Base-by-base conservation (phyloP, 2,113 vertebrate species). In the Poecile atricapillus region DNA sequence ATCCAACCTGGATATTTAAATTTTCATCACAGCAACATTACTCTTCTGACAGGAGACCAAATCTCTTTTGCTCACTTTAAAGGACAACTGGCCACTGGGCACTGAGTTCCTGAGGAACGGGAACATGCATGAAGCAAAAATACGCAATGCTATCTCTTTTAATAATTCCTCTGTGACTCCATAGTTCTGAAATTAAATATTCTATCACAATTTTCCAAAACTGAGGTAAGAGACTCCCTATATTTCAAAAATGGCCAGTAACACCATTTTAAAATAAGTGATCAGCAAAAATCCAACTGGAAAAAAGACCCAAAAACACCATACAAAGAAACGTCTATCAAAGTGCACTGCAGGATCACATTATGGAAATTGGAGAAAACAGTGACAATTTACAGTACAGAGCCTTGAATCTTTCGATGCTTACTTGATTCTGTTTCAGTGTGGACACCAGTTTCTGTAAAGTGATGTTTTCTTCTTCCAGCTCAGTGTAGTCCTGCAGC, bases 381-480 rank as follows among this genome's bases (percentile, higher is more conserved):
- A 0, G 16, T 31, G 15, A n/a, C 6, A 63, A 35, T 90, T 92
- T 64, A 59, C 41, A 92, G 52, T 20, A 27, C 3, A 86, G 17
- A 1, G n/a, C 60, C 68, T 81, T 35, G 31, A 93, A 39, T 60
- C 22, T 74, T 82, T 71, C 2, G 3, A 62, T 62, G 33, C 96
- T 84, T 88, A 99, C 99, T 99, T 99, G 99, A 87, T 99, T 99
- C 97, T 99, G 99, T 90, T 98, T 99, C 71, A 99, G 97, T 0
- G 99, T 99, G 52, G 99, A 99, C 88, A 99, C 99, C 67, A 99
- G 97, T 78, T 99, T 99, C 98, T 99, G 99, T 85, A 99, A 96
- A 5, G 98, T 98, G 96, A 99, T 99, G 93, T 99, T 99, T 97
- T 99, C 99, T 91, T 99, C 99, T 95, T 99, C 99, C 64, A 99